Conservation (phyloP, 2,113 vertebrate genomes). For the Elanus axillaris region DNA sequence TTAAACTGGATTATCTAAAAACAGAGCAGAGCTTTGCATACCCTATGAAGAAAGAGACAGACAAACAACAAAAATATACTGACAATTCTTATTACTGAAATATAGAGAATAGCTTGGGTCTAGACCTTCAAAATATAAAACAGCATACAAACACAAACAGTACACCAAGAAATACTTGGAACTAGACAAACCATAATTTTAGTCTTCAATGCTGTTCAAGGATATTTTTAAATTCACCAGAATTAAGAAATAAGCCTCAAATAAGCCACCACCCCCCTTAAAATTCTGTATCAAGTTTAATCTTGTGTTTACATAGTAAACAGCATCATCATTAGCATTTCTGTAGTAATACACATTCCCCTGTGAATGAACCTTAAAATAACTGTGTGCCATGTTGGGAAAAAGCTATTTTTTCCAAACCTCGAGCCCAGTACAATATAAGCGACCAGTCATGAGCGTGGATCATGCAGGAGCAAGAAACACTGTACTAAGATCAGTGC, state of each 20-base stretch:
- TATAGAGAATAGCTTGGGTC: neutral
- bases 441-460: neutral
- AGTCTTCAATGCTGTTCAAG: neutral
- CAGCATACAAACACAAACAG: neutral
- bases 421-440: neutral
- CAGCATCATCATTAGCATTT: neutral
- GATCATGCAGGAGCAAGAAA: neutral
- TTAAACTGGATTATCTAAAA: neutral
- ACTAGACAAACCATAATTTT: neutral
- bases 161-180: neutral
- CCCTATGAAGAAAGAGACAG: neutral
- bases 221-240: neutral
- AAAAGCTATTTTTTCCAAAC: neutral
- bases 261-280: neutral
- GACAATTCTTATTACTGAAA: neutral
- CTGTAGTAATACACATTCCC: neutral
- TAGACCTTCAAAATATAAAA: neutral
- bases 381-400: neutral
- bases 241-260: neutral
- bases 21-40: neutral
- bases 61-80: neutral
- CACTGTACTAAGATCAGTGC: neutral
- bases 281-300: neutral
- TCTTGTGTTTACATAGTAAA: neutral
- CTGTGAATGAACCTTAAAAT: neutral